Evolutionary conservation across 2,888 invertebrate species (phyloP).

Genomic region (Cotesia congregata): DNA sequence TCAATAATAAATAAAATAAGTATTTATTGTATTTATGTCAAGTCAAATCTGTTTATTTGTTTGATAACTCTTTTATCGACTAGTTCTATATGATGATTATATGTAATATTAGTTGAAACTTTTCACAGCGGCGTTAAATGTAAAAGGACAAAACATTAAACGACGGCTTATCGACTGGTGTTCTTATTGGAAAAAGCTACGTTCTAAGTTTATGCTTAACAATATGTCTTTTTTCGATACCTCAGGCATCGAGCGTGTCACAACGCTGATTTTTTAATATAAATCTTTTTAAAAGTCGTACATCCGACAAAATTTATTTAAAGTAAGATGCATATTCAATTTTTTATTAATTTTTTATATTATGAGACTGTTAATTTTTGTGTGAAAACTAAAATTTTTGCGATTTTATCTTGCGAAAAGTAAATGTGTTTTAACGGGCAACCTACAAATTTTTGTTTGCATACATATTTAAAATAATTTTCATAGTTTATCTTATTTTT

Average conservation of each 20-base stretch:
- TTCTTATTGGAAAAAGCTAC: background rate
- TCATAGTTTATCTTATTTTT: too few relatives aligned
- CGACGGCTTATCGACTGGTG: background rate
- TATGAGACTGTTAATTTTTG: constrained; percentile 37
- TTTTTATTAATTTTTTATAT: constrained; percentile 34
- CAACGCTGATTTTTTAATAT: constrained; percentile 37
- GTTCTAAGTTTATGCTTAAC: constrained; percentile 5
- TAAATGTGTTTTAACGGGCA: background rate
- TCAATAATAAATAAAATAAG: background rate
- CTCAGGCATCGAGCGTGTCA: constrained; percentile 44
- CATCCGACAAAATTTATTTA: constrained; percentile 45
- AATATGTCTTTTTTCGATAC: constrained; percentile 47
- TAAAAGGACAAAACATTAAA: background rate
- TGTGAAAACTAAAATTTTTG: background rate
- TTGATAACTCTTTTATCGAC: constrained; percentile 13
- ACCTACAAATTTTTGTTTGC: background rate
- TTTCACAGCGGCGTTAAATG: background rate
- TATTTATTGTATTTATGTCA: constrained; percentile 10
- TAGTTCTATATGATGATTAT: background rate
- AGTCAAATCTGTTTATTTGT: constrained; percentile 3
- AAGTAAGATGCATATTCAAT: constrained; percentile 47
- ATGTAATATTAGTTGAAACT: background rate
- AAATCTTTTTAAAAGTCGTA: constrained; percentile 55
- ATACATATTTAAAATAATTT: too few relatives aligned
- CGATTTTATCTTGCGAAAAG: constrained; percentile 8